Percentiles rank a stretch among this genome's conserved stretches.
phyloP scores from a whole-genome alignment of 1,140 invertebrate genomes.

The Bombus fervidus region DNA sequence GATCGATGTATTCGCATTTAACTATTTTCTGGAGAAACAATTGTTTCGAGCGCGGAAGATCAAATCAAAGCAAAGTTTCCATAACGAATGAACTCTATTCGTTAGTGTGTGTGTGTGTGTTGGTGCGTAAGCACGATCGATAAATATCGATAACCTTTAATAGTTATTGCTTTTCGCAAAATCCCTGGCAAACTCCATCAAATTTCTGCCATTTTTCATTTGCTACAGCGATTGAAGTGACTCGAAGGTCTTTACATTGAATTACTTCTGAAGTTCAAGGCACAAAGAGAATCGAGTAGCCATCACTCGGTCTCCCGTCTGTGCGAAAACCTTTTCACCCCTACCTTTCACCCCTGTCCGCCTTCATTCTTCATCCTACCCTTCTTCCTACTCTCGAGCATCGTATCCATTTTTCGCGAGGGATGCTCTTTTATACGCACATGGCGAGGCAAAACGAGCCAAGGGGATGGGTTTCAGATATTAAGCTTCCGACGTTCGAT shows the following conservation, averaged over 20 bases:
- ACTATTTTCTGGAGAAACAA: too few relatives aligned
- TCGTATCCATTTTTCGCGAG: conserved; percentile 50
- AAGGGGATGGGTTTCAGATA: conserved; percentile 55
- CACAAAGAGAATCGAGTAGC: not conserved
- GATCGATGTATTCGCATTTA: too few relatives aligned
- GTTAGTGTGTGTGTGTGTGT: not conserved
- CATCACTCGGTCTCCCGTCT: not conserved
- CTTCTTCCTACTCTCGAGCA: not conserved
- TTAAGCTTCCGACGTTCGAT: conserved; percentile 71
- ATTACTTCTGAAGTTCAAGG: not conserved
- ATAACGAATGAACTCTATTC: too few relatives aligned
- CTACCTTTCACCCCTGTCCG: not conserved
- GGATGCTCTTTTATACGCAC: conserved; percentile 24
- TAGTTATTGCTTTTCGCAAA: not conserved
- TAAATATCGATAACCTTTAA: not conserved
- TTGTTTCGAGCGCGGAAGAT: too few relatives aligned
- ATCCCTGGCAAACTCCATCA: not conserved
- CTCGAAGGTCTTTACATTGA: not conserved
- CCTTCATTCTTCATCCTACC: not conserved
- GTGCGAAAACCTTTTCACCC: conserved; percentile 5
- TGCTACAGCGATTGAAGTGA: not conserved
- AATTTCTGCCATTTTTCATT: conserved; percentile 9
- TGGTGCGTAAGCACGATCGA: not conserved
- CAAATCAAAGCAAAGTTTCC: too few relatives aligned
- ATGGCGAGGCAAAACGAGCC: conserved; percentile 14